These are phyloP conservation scores for Troides oblongomaculatus DNA, from an alignment of 2,888 invertebrate species.

Conservation along the genomic window DNA sequence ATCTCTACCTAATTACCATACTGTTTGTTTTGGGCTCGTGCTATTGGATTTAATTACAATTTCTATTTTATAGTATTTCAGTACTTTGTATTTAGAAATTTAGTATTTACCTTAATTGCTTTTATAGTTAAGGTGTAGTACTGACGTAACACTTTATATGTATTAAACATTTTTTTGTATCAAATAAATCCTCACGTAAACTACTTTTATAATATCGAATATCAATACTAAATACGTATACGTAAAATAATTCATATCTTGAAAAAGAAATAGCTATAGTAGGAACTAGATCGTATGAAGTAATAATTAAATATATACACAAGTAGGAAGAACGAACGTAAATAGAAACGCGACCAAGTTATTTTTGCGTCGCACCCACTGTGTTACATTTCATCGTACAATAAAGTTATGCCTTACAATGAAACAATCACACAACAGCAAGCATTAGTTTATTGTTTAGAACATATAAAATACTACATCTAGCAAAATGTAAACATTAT, in stretches of 20 bases:
- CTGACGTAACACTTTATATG: too few species aligned
- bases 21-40: conserved; percentile 7
- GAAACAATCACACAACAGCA: conserved; percentile 1
- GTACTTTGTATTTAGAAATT: background rate
- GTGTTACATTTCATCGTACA: conserved; percentile 8
- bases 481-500: conserved; percentile 10
- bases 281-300: background rate
- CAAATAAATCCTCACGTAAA: too few species aligned
- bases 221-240: too few species aligned
- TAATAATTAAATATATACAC: background rate
- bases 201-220: too few species aligned
- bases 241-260: background rate
- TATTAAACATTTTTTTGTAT: too few species aligned
- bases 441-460: background rate
- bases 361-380: conserved; percentile 16
- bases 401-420: conserved; percentile 8
- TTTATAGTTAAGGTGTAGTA: too few species aligned
- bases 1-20: conserved; percentile 28
- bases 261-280: background rate
- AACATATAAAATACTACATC: background rate
- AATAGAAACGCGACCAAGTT: conserved; percentile 13
- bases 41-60: conserved; percentile 14
- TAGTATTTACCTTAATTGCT: too few species aligned
- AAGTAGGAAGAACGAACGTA: conserved; percentile 6
- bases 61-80: background rate